phyloP scores from a whole-genome alignment of 2,888 invertebrate species.

The Cotesia congregata region DNA sequence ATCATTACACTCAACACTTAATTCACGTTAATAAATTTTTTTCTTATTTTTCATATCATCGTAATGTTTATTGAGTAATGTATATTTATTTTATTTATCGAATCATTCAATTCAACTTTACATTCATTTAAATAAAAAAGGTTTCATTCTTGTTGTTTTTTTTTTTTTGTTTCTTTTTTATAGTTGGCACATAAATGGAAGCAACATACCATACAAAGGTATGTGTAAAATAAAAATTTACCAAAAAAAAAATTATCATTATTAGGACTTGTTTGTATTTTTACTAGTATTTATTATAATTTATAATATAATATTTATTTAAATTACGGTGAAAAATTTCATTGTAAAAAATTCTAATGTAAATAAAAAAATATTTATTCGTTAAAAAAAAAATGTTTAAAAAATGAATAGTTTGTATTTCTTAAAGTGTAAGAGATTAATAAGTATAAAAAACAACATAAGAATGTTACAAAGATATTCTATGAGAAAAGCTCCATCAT shows the following conservation, averaged over 20 bases:
- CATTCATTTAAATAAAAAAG: conserved; percentile 27
- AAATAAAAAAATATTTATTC: conserved; percentile 20
- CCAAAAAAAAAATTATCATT: conserved; percentile 2
- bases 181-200: conserved; percentile 68
- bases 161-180: conserved; percentile 58
- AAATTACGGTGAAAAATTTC: background rate
- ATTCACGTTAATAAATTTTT: conserved; percentile 12
- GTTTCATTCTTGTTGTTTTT: conserved; percentile 39
- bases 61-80: background rate
- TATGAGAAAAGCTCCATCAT: conserved; percentile 52
- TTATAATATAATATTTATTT: background rate
- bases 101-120: conserved; percentile 23
- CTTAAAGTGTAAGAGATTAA: conserved; percentile 32
- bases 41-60: conserved; percentile 24
- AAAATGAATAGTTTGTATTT: conserved; percentile 12
- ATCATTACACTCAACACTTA: conserved; percentile 40
- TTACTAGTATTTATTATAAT: background rate
- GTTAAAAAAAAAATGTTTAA: conserved; percentile 6
- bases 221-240: conserved; percentile 40
- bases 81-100: conserved; percentile 25
- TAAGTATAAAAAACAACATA: conserved; percentile 40
- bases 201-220: conserved; percentile 53
- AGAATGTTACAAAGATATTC: conserved; percentile 49
- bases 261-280: background rate
- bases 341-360: background rate